A percentile compares a stretch with the other conserved stretches of the same genome.
Conservation (phyloP, 2,113 vertebrate species). For the Conger conger region DNA sequence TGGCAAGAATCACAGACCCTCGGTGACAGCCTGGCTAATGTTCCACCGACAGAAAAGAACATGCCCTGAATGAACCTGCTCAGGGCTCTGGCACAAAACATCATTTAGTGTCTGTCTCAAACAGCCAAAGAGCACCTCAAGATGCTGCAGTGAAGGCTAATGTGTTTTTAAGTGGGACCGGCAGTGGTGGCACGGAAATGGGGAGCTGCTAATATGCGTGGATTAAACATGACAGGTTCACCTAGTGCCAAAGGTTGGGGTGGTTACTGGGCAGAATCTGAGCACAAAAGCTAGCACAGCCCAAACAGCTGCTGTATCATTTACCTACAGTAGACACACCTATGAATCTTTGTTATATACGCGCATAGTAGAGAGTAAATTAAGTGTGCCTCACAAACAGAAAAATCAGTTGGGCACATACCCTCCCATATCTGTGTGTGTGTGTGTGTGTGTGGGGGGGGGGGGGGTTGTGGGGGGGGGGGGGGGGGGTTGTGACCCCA, state of each 20-base stretch:
- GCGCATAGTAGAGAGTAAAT: background rate
- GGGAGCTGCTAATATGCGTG: slow-evolving; percentile 27
- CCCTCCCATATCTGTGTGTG: background rate
- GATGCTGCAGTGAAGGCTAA: slow-evolving; percentile 54
- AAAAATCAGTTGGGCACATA: background rate
- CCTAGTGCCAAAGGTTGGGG: slow-evolving; percentile 31
- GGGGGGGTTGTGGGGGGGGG: no score
- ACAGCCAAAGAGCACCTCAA: slow-evolving; percentile 39
- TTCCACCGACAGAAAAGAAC: slow-evolving; percentile 24
- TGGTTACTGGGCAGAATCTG: background rate
- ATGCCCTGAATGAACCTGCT: slow-evolving; percentile 42
- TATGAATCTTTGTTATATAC: background rate
- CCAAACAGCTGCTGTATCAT: background rate
- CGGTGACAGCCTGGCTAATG: background rate
- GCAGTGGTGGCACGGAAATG: slow-evolving; percentile 3
- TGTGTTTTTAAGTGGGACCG: slow-evolving; percentile 56
- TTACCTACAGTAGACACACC: background rate
- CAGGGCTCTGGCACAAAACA: slow-evolving; percentile 41
- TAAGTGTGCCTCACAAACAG: background rate
- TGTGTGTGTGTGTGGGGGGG: no score
- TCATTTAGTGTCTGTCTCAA: slow-evolving; percentile 49
- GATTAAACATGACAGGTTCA: slow-evolving; percentile 45
- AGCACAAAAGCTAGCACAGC: background rate
- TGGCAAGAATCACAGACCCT: background rate
- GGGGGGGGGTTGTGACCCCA: no score